Conservation (phyloP, 2,888 invertebrate genomes). For the Aleiodes testaceus region DNA sequence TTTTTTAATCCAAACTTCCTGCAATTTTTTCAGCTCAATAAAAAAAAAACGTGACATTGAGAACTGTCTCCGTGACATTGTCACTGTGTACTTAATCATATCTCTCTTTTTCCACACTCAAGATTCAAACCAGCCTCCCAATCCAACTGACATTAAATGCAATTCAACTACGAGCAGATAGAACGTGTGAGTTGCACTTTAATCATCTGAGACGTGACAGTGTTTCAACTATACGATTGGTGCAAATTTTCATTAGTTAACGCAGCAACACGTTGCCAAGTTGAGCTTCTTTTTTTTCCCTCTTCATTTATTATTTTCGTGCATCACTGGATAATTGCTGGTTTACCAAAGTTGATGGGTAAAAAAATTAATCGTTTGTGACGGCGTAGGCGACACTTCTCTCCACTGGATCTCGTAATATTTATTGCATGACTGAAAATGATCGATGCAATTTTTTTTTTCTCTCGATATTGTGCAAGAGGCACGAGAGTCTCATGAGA, state of each 20-base stretch:
- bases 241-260: constrained; percentile 10
- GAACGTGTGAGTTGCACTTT: constrained; percentile 22
- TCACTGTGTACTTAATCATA: constrained; percentile 12
- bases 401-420: constrained; percentile 11
- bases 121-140: not conserved
- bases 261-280: constrained; percentile 24
- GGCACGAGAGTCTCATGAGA: too few species aligned
- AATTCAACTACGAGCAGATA: not conserved
- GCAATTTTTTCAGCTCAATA: not conserved
- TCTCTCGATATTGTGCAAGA: not conserved
- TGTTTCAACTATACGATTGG: constrained; percentile 20
- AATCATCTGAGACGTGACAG: constrained; percentile 26
- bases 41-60: constrained; percentile 1
- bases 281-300: constrained; percentile 3
- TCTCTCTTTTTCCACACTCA: not conserved
- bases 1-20: not conserved
- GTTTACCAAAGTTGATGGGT: constrained; percentile 4
- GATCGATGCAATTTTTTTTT: not conserved
- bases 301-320: not conserved
- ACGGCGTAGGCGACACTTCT: constrained; percentile 16
- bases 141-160: not conserved
- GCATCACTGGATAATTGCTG: constrained; percentile 27
- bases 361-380: constrained; percentile 2
- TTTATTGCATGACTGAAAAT: constrained; percentile 10
- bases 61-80: constrained; percentile 15